These are phyloP conservation scores for Hydropsyche betteni DNA, from an alignment of 2,888 invertebrate species.

Conservation along the genomic window DNA sequence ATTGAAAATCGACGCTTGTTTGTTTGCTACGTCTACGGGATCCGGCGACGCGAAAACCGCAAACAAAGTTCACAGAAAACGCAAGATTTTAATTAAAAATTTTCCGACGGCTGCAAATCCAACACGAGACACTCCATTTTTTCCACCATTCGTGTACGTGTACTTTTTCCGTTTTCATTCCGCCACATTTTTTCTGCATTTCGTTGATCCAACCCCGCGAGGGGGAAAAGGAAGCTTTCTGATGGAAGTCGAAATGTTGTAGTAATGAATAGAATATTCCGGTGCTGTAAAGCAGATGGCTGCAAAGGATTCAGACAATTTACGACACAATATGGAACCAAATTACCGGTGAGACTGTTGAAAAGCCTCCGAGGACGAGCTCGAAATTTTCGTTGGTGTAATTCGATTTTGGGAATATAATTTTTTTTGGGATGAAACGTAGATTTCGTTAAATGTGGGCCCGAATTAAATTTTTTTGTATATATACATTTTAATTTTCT, in stretches of 20 bases:
- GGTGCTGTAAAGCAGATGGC: conserved; percentile 1
- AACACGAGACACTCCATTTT: no score
- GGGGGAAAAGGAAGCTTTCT: not conserved
- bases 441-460: not conserved
- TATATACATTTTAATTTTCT: no score
- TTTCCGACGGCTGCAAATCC: no score
- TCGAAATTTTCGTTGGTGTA: not conserved
- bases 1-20: no score
- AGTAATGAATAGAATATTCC: conserved; percentile 16
- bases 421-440: no score
- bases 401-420: conserved; percentile 7
- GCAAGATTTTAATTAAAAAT: no score
- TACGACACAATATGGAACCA: conserved; percentile 30
- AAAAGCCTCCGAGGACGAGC: not conserved
- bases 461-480: no score
- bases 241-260: not conserved
- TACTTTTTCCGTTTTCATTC: no score
- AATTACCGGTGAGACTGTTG: conserved; percentile 12
- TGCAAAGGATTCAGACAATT: conserved; percentile 18
- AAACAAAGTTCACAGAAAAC: no score
- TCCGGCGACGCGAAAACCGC: no score
- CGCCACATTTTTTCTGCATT: not conserved
- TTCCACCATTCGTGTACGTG: no score
- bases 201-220: not conserved
- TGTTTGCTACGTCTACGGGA: no score